phyloP scores from a whole-genome alignment of 2,113 vertebrate genomes.

The Psilopogon haemacephalus region DNA sequence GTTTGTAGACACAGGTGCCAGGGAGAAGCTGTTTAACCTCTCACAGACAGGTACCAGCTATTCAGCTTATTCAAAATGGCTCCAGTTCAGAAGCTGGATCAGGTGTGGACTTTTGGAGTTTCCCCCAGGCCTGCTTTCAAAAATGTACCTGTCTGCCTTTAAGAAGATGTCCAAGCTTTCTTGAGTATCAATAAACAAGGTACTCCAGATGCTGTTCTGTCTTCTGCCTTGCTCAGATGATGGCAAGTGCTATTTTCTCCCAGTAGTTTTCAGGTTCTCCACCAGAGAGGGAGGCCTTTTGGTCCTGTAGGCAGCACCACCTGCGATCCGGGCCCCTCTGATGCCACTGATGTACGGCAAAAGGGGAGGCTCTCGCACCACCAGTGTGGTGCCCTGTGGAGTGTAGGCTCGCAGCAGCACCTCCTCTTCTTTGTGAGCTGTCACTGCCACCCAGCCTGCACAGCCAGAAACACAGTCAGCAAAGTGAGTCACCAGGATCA shows the following conservation, averaged over 20 bases:
- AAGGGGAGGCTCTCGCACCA: slow-evolving; percentile 81
- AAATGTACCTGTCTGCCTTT: neutral
- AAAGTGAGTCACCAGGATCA: neutral
- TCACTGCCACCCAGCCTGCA: slow-evolving; percentile 92
- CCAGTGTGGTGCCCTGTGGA: slow-evolving; percentile 67
- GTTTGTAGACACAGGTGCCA: neutral
- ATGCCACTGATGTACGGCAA: slow-evolving; percentile 80
- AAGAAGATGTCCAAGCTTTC: neutral
- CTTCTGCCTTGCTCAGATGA: neutral
- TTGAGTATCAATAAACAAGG: neutral
- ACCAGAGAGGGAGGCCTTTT: slow-evolving; percentile 70
- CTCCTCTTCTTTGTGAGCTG: slow-evolving; percentile 67
- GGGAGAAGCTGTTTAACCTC: neutral
- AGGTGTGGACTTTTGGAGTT: neutral
- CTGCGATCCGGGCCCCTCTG: slow-evolving; percentile 81
- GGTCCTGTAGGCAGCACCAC: slow-evolving; percentile 79
- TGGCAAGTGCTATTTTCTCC: neutral
- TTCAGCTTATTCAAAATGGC: neutral
- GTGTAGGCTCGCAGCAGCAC: slow-evolving; percentile 79
- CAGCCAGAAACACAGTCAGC: neutral
- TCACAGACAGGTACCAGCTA: neutral
- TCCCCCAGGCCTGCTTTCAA: neutral
- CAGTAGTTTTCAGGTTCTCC: slow-evolving; percentile 37
- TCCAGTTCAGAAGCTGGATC: neutral
- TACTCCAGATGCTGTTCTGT: neutral